Evolutionary conservation across 2,888 invertebrate genomes (phyloP).

Genomic region (Drosophila atripex): DNA sequence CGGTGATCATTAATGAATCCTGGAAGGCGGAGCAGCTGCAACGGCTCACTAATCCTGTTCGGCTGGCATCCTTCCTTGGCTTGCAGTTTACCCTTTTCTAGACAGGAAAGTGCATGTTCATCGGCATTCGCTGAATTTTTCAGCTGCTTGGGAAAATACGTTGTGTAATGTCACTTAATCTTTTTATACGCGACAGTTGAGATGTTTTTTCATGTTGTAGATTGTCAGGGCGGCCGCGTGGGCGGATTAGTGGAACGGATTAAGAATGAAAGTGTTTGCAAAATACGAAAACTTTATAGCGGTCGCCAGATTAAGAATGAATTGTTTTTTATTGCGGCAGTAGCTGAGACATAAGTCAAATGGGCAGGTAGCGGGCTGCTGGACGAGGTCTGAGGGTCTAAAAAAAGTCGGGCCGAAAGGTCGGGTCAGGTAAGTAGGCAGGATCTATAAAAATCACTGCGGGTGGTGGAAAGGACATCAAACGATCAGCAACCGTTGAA

Average conservation of each 20-base stretch:
- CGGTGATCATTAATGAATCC: constrained; percentile 68
- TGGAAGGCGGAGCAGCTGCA: constrained; percentile 52
- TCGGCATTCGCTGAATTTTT: constrained; percentile 1
- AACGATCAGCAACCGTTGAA: constrained; percentile 39
- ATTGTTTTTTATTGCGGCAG: constrained; percentile 69
- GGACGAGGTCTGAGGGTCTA: background rate
- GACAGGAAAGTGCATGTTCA: constrained; percentile 41
- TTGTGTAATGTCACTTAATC: constrained; percentile 59
- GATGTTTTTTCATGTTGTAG: constrained; percentile 40
- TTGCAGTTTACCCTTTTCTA: constrained; percentile 59
- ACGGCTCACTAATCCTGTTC: constrained; percentile 30
- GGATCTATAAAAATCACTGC: constrained; percentile 49
- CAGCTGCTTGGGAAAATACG: constrained; percentile 76
- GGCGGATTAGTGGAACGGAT: constrained; percentile 68
- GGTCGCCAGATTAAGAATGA: constrained; percentile 74
- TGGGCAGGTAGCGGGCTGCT: constrained; percentile 27
- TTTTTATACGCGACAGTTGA: constrained; percentile 59
- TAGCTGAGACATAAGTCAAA: constrained; percentile 58
- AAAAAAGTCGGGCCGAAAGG: constrained; percentile 29
- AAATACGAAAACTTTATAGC: constrained; percentile 63
- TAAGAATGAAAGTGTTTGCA: constrained; percentile 77
- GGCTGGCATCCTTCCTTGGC: constrained; percentile 11
- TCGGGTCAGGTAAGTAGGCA: constrained; percentile 22
- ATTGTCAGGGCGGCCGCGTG: constrained; percentile 9
- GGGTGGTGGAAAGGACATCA: constrained; percentile 38